phyloP scores from a whole-genome alignment of 2,113 vertebrate genomes.

The Pongo pygmaeus region DNA sequence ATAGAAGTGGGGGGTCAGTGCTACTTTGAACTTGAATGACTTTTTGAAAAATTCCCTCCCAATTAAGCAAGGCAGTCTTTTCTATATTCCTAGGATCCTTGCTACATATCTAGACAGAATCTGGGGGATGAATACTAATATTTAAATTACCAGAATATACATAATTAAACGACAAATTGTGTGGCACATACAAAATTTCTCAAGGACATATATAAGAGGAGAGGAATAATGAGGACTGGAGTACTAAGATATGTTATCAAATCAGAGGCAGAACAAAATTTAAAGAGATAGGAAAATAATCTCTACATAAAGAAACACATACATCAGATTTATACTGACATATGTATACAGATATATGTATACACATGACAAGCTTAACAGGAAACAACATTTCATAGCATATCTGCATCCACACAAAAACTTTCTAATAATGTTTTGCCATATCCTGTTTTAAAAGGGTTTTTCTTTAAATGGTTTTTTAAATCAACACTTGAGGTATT shows the following conservation, averaged over 20 bases:
- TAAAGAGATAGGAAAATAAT: not conserved
- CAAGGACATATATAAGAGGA: not conserved
- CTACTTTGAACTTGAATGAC: slow-evolving; percentile 3
- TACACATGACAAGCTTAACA: not conserved
- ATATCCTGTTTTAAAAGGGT: not conserved
- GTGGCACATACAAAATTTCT: not conserved
- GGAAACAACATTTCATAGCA: not conserved
- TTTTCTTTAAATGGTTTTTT: not conserved
- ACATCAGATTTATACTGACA: not conserved
- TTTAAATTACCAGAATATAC: slow-evolving; percentile 20
- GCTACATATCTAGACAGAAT: not conserved
- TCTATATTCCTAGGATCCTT: not conserved
- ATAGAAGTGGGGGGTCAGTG: not conserved
- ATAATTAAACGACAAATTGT: slow-evolving; percentile 10
- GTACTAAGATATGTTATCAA: not conserved
- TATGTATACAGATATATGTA: too few relatives aligned
- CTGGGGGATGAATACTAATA: not conserved
- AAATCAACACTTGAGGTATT: not conserved
- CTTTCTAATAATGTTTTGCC: not conserved
- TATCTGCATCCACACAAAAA: not conserved
- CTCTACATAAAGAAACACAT: not conserved
- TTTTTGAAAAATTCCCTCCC: not conserved
- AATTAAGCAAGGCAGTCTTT: not conserved
- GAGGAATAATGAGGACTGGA: not conserved
- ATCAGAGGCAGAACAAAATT: not conserved